Evolutionary conservation across 2,797 vertebrate genomes (phyloP).

Genomic region (Enteromius paludinosus): DNA sequence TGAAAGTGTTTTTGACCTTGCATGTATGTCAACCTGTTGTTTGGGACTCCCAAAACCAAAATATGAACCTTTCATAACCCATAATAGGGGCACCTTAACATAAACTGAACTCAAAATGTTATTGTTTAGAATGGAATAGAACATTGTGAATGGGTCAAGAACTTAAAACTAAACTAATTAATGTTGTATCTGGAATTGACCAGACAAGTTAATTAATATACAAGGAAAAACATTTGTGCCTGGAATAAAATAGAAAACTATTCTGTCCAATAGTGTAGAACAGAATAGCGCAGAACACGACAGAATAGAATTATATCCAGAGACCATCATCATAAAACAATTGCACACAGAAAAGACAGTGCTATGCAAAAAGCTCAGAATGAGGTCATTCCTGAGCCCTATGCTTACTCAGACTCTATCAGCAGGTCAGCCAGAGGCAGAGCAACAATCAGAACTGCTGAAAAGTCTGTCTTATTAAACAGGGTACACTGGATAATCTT

Average conservation of each 20-base stretch:
- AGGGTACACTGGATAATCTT: conserved; percentile 1
- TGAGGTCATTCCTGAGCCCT: conserved; percentile 67
- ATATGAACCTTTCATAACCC: no score
- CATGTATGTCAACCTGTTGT: no score
- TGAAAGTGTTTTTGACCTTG: no score
- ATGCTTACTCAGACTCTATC: not conserved
- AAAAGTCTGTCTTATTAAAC: not conserved
- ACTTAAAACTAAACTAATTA: not conserved
- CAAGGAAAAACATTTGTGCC: not conserved
- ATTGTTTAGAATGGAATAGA: not conserved
- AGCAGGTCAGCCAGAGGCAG: conserved; percentile 30
- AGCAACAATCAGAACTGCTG: not conserved
- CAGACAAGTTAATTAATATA: not conserved
- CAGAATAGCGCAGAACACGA: not conserved
- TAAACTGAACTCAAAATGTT: not conserved
- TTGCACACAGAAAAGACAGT: not conserved
- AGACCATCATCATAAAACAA: not conserved
- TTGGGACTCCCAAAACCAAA: no score
- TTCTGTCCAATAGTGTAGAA: not conserved
- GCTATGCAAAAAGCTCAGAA: conserved; percentile 3
- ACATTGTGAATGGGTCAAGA: not conserved
- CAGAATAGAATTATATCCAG: not conserved
- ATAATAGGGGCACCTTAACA: not conserved
- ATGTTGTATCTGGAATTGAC: not conserved
- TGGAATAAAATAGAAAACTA: not conserved